phyloP scores from a whole-genome alignment of 2,888 invertebrate species.

The Mesochorus sp. region DNA sequence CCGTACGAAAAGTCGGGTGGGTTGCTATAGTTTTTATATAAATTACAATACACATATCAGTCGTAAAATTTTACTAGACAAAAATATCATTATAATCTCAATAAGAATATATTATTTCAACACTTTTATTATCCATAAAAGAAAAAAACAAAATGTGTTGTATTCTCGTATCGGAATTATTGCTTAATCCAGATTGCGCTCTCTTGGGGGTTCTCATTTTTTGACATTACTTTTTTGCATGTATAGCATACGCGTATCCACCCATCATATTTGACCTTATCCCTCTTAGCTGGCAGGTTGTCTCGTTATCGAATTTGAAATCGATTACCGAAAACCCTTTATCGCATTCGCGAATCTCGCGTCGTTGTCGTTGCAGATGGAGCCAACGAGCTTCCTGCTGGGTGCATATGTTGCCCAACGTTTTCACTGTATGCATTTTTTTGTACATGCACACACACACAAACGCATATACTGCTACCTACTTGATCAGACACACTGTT shows the following conservation, averaged over 20 bases:
- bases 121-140: too few relatives aligned
- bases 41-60: too few relatives aligned
- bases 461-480: conserved; percentile 2
- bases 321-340: conserved; percentile 73
- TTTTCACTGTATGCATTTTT: conserved; percentile 60
- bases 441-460: conserved; percentile 47
- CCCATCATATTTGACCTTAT: conserved; percentile 39
- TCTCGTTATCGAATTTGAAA: conserved; percentile 72
- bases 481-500: conserved; percentile 33
- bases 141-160: background rate
- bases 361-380: conserved; percentile 76
- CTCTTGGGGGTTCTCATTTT: conserved; percentile 24
- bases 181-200: conserved; percentile 26
- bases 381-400: conserved; percentile 74
- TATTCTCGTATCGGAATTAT: conserved; percentile 4
- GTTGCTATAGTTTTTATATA: too few relatives aligned
- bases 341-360: conserved; percentile 67
- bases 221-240: conserved; percentile 14
- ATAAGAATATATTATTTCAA: too few relatives aligned
- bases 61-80: too few relatives aligned
- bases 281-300: conserved; percentile 39
- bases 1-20: too few relatives aligned
- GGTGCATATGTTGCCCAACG: conserved; percentile 74
- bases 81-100: too few relatives aligned
- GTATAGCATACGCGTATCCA: too few relatives aligned